Evolutionary conservation across 2,888 invertebrate species (phyloP), one percentile per base, ranked within the genome.

Genomic region (Hirtodrosophila confusa): DNA sequence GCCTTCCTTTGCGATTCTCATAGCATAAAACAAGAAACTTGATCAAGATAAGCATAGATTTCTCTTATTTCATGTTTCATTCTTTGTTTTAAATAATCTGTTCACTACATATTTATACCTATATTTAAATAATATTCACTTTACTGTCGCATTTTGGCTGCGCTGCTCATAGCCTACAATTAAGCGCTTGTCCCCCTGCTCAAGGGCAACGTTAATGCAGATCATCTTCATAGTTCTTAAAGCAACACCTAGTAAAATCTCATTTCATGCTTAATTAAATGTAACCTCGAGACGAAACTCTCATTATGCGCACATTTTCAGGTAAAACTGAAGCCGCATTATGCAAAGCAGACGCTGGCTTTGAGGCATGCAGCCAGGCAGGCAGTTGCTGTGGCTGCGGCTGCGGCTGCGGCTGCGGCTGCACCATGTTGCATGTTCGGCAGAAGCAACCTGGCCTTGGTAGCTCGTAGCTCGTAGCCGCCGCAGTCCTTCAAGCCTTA

Each of bases 241-340:
- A 70, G 72, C 66, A 75, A 76, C 73, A 74, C 77, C 72, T 72
- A 8, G 56, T 50, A 55, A 75, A 83, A 86, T 65, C 83, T 76
- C 70, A 83, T 83, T 86, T 86, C 64, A 76, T 65, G 76, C 83
- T 64, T 79, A 86, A 80, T 80, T 80, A 80, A 86, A 80, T 82
- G 80, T 66, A 76, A 79, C 83, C 86, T 69, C 70, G 66, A 80
- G 68, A 70, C 76, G 70, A 39, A 50, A 57, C 54, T 40, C 78
- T 72, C 80, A 80, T 77, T 69, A 75, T 71, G 84, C 80, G 85
- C 85, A 72, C 78, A 75, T 80, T 80, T 83, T 71, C 80, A 63
- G 67, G 75, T 67, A 67, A 65, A 78, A 62, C 66, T 68, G 78
- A 57, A 60, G 70, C 64, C 74, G 61, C 63, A 76, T 76, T 86